These are phyloP conservation scores for Mystacides longicornis DNA, from an alignment of 2,888 invertebrate species.

Conservation along the genomic window DNA sequence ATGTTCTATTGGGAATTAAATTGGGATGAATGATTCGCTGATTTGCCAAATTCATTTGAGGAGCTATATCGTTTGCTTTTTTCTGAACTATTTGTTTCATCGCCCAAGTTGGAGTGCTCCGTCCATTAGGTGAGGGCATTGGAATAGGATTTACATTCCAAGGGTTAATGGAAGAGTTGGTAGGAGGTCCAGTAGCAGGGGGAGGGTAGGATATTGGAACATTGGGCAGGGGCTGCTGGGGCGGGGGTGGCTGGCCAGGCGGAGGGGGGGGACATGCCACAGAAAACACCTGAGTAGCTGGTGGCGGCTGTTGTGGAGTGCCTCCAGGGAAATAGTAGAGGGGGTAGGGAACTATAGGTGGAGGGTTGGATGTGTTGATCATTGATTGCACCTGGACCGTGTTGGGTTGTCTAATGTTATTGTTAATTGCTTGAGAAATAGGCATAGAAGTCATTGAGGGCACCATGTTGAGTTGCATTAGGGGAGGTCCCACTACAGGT, in stretches of 20 bases:
- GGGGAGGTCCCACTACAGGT: constrained; percentile 24
- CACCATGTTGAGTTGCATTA: constrained; percentile 13
- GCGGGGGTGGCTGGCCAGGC: constrained; percentile 21
- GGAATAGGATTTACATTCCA: constrained; percentile 28
- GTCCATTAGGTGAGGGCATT: constrained; percentile 27
- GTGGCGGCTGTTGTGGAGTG: constrained; percentile 24
- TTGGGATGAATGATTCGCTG: constrained; percentile 14
- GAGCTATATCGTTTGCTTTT: constrained; percentile 14
- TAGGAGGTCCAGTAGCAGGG: constrained; percentile 16
- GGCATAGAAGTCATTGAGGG: constrained; percentile 18
- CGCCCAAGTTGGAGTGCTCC: constrained; percentile 26
- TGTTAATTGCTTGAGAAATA: constrained; percentile 16
- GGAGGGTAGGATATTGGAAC: constrained; percentile 23
- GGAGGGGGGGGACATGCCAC: constrained; percentile 24
- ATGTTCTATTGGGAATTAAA: constrained; percentile 16
- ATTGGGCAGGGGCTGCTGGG: constrained; percentile 21
- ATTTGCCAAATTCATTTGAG: constrained; percentile 2
- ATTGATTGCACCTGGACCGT: constrained; percentile 19
- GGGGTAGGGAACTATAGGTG: constrained; percentile 24
- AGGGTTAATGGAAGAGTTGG: constrained; percentile 25
- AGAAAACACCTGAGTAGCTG: constrained; percentile 21
- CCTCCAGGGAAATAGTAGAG: constrained; percentile 24
- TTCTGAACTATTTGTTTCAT: constrained; percentile 23
- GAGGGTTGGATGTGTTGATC: constrained; percentile 20
- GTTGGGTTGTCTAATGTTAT: constrained; percentile 17